Percentiles rank a stretch among this genome's conserved stretches.
Evolutionary conservation across 1,140 invertebrate genomes (phyloP).

Genomic region (Neoseiulus cucumeris): DNA sequence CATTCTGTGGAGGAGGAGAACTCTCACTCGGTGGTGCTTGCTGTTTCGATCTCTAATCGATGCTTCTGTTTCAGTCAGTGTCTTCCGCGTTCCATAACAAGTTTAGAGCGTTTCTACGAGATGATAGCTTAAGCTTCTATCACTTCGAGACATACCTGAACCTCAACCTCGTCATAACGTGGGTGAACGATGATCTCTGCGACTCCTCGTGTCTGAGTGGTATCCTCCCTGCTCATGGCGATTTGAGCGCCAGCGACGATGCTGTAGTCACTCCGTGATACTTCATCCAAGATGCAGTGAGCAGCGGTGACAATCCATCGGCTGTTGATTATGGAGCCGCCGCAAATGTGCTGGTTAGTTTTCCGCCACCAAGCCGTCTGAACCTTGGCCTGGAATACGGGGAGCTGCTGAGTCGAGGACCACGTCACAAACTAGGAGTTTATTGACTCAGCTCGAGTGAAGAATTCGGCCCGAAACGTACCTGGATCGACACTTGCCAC

Average conservation of each 20-base stretch:
- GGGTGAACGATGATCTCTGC: not conserved
- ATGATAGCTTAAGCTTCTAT: too few relatives aligned
- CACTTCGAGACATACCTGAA: not conserved
- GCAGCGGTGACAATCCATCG: constrained; percentile 19
- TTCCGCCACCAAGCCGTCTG: too few relatives aligned
- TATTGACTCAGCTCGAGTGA: too few relatives aligned
- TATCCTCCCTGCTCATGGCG: not conserved
- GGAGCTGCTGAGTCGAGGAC: too few relatives aligned
- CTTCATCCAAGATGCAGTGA: constrained; percentile 17
- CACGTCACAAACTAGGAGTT: too few relatives aligned
- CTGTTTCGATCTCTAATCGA: too few relatives aligned
- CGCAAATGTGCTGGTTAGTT: constrained; percentile 11
- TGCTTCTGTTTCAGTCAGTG: too few relatives aligned
- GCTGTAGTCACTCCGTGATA: not conserved
- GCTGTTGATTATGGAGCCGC: constrained; percentile 18
- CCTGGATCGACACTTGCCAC: constrained; percentile 42
- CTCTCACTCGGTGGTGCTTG: too few relatives aligned
- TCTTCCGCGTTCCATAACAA: too few relatives aligned
- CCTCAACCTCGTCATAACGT: not conserved
- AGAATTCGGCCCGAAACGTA: too few relatives aligned
- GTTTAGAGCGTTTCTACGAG: too few relatives aligned
- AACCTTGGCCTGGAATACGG: too few relatives aligned
- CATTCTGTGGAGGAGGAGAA: not conserved
- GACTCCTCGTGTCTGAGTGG: not conserved
- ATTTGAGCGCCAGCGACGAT: not conserved